Percentiles rank a stretch among this genome's conserved stretches.
Evolutionary conservation across 2,797 vertebrate genomes (phyloP).

Genomic region (Enteromius trimaculatus): DNA sequence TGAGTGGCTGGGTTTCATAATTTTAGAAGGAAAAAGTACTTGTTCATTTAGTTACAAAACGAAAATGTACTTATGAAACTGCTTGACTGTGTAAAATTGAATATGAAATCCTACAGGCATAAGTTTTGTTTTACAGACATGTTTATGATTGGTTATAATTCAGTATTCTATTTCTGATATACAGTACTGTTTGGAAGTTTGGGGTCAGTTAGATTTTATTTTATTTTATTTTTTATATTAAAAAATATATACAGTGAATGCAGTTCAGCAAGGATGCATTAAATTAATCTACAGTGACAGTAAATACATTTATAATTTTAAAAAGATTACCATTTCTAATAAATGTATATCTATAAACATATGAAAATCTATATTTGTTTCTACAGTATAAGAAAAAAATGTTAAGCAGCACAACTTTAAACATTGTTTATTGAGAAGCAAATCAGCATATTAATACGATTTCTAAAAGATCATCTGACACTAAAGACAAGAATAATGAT

Average conservation of each 20-base stretch:
- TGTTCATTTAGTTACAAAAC: constrained; percentile 10
- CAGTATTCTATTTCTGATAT: neutral
- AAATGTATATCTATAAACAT: neutral
- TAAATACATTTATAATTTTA: neutral
- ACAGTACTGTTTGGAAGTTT: neutral
- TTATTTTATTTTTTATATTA: neutral
- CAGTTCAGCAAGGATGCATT: neutral
- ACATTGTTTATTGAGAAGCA: neutral
- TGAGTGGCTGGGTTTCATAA: neutral
- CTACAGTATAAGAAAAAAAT: neutral
- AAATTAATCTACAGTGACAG: neutral
- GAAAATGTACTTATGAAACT: constrained; percentile 16
- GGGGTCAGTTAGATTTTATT: too few species aligned
- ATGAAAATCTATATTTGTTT: neutral
- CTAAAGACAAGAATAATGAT: neutral
- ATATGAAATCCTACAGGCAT: neutral
- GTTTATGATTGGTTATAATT: neutral
- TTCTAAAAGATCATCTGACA: neutral
- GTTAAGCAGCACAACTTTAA: neutral
- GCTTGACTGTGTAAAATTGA: neutral
- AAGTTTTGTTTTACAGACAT: neutral
- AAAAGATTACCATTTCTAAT: neutral
- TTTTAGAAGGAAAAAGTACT: neutral
- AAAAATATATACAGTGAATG: neutral
- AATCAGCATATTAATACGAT: neutral